Evolutionary conservation across 2,797 vertebrate species (phyloP), one percentile per base, ranked within the genome.

Genomic region (Taenioides sp.): DNA sequence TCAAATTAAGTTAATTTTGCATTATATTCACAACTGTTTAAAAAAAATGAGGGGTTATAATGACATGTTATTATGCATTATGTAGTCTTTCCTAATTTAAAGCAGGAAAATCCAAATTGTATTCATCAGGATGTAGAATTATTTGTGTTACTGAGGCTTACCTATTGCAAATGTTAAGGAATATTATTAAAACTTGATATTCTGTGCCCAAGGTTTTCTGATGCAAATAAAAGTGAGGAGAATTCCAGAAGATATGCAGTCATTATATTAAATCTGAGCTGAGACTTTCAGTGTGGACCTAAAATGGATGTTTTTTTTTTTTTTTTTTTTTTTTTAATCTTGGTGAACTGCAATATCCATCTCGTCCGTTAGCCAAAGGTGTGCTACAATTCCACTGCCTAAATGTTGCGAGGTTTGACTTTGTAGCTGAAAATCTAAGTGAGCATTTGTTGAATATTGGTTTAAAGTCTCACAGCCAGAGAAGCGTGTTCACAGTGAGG

Each of bases 381-480:
- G 20, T 63, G 61, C 34, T 37, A n/a, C 31, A 65, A 4, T 47
- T 65, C 63, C 14, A 47, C 14, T 17, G 40, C 22, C 16, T 65
- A 17, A 47, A 20, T n/a, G 17, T 74, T 57, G 58, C 70, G 69
- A 75, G 67, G 12, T 76, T 72, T 65, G 58, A 54, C 62, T 79
- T 83, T 70, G 57, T 71, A 78, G 75, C 2, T 3, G 69, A 20
- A 65, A 28, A 58, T 67, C 43, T 65, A 69, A 68, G 59, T 20
- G 72, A 75, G 72, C 67, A 64, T 80, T 80, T 81, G 75, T 76
- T 83, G 66, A 69, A 70, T 75, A 72, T 80, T 84, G 81, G 65
- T 75, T 85, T 68, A 76, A 79, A 72, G 31, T 22, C 28, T 61
- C 68, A 69, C 67, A 73, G 68, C 34, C 72, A 80, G 72, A 65